A percentile compares a stretch with the other conserved stretches of the same genome.
Evolutionary conservation across 1,140 invertebrate species (phyloP).

Genomic region (Drosophila seguyi): DNA sequence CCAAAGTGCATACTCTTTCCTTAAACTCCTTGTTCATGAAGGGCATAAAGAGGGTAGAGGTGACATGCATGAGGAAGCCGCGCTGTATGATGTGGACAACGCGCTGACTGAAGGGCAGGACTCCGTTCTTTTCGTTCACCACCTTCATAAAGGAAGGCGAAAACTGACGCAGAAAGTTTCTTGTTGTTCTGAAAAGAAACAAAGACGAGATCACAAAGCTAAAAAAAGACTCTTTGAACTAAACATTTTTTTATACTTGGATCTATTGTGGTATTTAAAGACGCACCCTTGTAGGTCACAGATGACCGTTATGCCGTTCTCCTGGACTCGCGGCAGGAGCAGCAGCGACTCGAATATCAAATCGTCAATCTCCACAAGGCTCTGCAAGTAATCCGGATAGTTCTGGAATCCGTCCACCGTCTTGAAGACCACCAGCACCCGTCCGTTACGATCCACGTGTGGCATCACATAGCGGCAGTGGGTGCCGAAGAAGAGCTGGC

Average conservation of each 20-base stretch:
- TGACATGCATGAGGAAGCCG: slow-evolving; percentile 76
- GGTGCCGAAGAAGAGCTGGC: slow-evolving; percentile 59
- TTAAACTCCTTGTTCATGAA: slow-evolving; percentile 81
- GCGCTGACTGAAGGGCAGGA: slow-evolving; percentile 69
- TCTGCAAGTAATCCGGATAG: slow-evolving; percentile 74
- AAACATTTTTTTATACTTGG: neutral
- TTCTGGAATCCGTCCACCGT: slow-evolving; percentile 76
- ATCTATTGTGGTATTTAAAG: too few species aligned
- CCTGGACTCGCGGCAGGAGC: slow-evolving; percentile 69
- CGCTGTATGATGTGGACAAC: slow-evolving; percentile 75
- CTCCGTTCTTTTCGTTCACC: slow-evolving; percentile 73
- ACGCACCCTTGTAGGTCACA: slow-evolving; percentile 72
- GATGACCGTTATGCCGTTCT: slow-evolving; percentile 78
- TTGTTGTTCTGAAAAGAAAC: slow-evolving; percentile 43
- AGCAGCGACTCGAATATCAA: slow-evolving; percentile 79
- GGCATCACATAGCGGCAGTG: slow-evolving; percentile 77
- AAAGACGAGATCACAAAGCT: neutral
- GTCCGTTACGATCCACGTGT: slow-evolving; percentile 67
- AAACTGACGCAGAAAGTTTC: slow-evolving; percentile 71
- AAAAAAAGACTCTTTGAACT: neutral
- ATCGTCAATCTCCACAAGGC: slow-evolving; percentile 80
- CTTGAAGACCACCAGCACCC: slow-evolving; percentile 73
- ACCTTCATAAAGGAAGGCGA: slow-evolving; percentile 71
- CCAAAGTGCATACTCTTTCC: slow-evolving; percentile 52
- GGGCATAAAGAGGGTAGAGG: slow-evolving; percentile 71